Evolutionary conservation across 2,888 invertebrate species (phyloP).

Genomic region (Conomelus anceps): DNA sequence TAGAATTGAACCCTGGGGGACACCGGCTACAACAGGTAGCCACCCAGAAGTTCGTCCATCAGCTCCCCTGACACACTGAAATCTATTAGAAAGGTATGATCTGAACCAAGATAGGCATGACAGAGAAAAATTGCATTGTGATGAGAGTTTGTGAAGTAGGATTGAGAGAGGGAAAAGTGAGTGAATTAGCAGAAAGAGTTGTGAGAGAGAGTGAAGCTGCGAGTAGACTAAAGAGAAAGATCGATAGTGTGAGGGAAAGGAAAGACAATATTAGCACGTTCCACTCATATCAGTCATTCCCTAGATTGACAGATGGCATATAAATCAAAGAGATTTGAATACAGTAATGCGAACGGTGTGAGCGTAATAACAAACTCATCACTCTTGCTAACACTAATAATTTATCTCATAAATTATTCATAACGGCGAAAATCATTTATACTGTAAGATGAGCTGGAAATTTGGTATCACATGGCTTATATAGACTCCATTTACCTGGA

Average conservation of each 20-base stretch:
- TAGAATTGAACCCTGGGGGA: no score
- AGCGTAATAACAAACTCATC: neutral
- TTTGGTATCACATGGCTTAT: no score
- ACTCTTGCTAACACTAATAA: neutral
- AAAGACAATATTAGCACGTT: no score
- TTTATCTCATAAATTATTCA: neutral
- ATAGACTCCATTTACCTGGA: no score
- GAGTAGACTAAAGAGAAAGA: neutral
- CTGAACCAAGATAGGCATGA: no score
- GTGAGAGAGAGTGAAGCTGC: neutral
- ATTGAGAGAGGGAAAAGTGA: neutral
- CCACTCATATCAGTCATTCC: neutral
- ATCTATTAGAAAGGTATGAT: no score
- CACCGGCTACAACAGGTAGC: no score
- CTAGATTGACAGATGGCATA: neutral
- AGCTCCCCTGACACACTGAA: no score
- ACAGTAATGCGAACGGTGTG: neutral
- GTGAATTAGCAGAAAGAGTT: neutral
- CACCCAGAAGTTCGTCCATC: no score
- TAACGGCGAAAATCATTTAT: neutral
- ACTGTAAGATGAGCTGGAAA: no score
- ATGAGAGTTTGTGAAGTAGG: no score
- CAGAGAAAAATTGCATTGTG: no score
- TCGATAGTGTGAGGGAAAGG: neutral
- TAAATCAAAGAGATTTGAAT: neutral